These are phyloP conservation scores for Narcine bancroftii DNA, from an alignment of 2,113 vertebrate species.

Conservation along the genomic window DNA sequence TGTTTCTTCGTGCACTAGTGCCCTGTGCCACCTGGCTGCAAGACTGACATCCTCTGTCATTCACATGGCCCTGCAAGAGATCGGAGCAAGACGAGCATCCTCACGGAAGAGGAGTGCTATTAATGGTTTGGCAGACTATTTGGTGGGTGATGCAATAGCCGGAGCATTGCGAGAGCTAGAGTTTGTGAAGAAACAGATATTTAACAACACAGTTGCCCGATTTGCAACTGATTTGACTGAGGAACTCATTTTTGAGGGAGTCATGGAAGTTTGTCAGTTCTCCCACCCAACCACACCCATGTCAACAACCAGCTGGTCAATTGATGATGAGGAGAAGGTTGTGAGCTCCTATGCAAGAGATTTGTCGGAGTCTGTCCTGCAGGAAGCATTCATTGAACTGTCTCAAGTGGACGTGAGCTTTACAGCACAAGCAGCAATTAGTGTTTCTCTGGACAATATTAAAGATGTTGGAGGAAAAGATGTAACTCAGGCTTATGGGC, in stretches of 20 bases:
- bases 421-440: constrained; percentile 84
- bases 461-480: constrained; percentile 71
- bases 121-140: constrained; percentile 74
- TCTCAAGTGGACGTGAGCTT: constrained; percentile 85
- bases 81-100: constrained; percentile 75
- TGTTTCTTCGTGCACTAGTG: constrained; percentile 82
- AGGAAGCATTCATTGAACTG: constrained; percentile 93
- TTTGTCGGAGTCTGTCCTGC: constrained; percentile 90
- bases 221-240: constrained; percentile 90
- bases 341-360: constrained; percentile 86
- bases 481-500: constrained; percentile 52
- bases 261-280: constrained; percentile 98
- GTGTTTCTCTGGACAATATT: constrained; percentile 79
- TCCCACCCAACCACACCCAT: constrained; percentile 77
- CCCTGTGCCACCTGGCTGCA: constrained; percentile 81
- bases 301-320: constrained; percentile 58
- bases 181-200: constrained; percentile 84
- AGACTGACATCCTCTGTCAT: constrained; percentile 85
- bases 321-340: constrained; percentile 73
- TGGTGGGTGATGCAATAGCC: constrained; percentile 83
- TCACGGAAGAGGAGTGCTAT: constrained; percentile 80
- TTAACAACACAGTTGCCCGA: constrained; percentile 72
- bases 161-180: constrained; percentile 80
- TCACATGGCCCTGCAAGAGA: constrained; percentile 94
- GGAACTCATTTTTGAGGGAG: constrained; percentile 91